These are phyloP conservation scores for Piscicola geometra DNA, from an alignment of 2,888 invertebrate genomes.

Conservation along the genomic window DNA sequence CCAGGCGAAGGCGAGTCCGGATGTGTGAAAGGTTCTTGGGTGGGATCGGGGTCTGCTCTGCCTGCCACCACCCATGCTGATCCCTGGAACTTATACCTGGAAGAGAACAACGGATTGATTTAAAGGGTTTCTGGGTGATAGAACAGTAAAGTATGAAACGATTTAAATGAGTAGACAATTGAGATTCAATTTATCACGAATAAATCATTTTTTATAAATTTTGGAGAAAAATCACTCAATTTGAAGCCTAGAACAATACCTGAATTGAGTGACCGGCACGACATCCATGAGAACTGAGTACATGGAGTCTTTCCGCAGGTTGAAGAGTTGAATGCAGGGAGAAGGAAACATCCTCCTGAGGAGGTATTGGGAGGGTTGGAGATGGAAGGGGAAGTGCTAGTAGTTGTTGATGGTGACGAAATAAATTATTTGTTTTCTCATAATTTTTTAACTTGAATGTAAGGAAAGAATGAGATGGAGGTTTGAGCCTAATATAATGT, in stretches of 20 bases:
- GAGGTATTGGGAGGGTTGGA: too few species aligned
- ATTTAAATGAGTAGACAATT: not conserved
- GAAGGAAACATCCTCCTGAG: slow-evolving; percentile 26
- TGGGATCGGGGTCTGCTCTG: slow-evolving; percentile 25
- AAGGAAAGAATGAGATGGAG: too few species aligned
- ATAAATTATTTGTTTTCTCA: too few species aligned
- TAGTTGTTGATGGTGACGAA: too few species aligned
- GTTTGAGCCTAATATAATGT: too few species aligned
- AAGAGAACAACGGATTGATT: not conserved
- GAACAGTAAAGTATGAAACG: not conserved
- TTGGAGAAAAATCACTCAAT: not conserved
- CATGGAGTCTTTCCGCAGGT: not conserved
- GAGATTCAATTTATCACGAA: too few species aligned
- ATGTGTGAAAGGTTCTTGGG: slow-evolving; percentile 17
- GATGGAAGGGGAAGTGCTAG: too few species aligned
- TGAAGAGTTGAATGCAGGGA: slow-evolving; percentile 21
- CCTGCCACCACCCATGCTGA: slow-evolving; percentile 24
- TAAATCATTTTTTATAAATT: not conserved
- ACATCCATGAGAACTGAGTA: slow-evolving; percentile 24
- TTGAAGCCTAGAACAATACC: not conserved
- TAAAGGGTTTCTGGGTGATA: not conserved
- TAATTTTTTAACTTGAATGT: too few species aligned
- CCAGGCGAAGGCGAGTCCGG: slow-evolving; percentile 23
- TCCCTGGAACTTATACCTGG: slow-evolving; percentile 27
- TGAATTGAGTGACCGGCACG: slow-evolving; percentile 25